Conservation (phyloP, 2,888 invertebrate species). For the Melanostoma scalare region DNA sequence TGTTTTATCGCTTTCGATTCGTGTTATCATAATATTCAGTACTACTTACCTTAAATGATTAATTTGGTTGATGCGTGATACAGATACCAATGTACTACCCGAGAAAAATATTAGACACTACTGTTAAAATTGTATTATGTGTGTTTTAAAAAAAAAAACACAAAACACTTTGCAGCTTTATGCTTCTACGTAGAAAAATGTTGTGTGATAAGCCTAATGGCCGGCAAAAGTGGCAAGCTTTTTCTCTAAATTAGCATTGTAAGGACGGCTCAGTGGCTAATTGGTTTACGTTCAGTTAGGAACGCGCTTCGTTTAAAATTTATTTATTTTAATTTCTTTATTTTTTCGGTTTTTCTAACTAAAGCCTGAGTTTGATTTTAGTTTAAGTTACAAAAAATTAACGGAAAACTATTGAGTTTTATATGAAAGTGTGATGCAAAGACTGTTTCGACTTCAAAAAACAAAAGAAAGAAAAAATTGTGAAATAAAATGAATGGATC, state of each 20-base stretch:
- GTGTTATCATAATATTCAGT: slow-evolving; percentile 34
- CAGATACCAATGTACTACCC: slow-evolving; percentile 31
- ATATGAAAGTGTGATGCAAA: slow-evolving; percentile 52
- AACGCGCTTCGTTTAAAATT: slow-evolving; percentile 65
- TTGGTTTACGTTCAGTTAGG: slow-evolving; percentile 77
- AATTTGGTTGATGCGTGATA: slow-evolving; percentile 39
- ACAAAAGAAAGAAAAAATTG: too few species aligned
- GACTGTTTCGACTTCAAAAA: slow-evolving; percentile 22
- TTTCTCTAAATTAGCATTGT: slow-evolving; percentile 41
- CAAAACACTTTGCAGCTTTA: neutral
- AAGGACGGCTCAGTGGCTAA: slow-evolving; percentile 76
- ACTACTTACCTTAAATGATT: slow-evolving; percentile 13
- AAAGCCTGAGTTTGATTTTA: slow-evolving; percentile 13
- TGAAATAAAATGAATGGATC: neutral
- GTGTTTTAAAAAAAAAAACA: slow-evolving; percentile 24
- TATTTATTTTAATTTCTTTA: slow-evolving; percentile 30
- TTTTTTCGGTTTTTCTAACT: neutral
- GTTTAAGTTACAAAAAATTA: neutral
- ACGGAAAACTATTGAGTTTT: neutral
- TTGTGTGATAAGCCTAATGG: slow-evolving; percentile 34
- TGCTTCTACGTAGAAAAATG: slow-evolving; percentile 40
- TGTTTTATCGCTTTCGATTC: slow-evolving; percentile 43
- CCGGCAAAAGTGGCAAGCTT: slow-evolving; percentile 52
- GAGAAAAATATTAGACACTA: neutral
- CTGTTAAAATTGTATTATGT: slow-evolving; percentile 4